Conservation (phyloP, 2,113 vertebrate species). For the Papio anubis region DNA sequence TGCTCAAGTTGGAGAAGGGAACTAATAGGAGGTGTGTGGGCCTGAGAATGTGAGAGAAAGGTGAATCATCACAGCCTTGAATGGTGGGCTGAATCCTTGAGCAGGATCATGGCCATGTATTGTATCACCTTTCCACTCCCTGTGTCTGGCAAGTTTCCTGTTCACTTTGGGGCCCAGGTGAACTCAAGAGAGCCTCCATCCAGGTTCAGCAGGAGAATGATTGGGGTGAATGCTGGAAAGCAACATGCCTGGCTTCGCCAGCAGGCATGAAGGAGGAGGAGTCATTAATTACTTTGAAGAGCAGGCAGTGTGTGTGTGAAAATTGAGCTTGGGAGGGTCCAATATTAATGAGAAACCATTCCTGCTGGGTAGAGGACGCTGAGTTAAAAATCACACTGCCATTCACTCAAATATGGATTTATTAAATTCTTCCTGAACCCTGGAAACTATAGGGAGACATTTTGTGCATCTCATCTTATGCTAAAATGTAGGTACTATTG, state of each 20-base stretch:
- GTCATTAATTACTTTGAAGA: neutral
- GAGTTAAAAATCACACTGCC: neutral
- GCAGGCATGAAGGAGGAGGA: too few relatives aligned
- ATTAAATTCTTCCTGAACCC: neutral
- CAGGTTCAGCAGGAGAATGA: too few relatives aligned
- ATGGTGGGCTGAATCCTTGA: fast-evolving
- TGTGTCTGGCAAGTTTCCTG: neutral
- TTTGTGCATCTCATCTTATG: fast-evolving
- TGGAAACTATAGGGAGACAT: fast-evolving
- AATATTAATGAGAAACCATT: neutral
- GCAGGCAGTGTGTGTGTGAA: fast-evolving
- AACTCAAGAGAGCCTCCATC: fast-evolving
- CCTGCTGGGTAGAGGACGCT: fast-evolving
- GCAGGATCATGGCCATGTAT: fast-evolving
- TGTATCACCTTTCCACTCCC: fast-evolving
- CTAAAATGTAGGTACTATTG: neutral
- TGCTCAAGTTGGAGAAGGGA: neutral
- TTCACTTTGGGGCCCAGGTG: fast-evolving
- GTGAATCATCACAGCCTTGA: neutral
- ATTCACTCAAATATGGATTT: neutral
- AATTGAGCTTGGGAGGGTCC: too few relatives aligned
- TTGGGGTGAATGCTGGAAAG: neutral
- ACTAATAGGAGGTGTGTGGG: neutral
- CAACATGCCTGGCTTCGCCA: neutral
- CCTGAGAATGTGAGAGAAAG: fast-evolving